Conservation (phyloP, 2,113 vertebrate species). For the Probosciger aterrimus region DNA sequence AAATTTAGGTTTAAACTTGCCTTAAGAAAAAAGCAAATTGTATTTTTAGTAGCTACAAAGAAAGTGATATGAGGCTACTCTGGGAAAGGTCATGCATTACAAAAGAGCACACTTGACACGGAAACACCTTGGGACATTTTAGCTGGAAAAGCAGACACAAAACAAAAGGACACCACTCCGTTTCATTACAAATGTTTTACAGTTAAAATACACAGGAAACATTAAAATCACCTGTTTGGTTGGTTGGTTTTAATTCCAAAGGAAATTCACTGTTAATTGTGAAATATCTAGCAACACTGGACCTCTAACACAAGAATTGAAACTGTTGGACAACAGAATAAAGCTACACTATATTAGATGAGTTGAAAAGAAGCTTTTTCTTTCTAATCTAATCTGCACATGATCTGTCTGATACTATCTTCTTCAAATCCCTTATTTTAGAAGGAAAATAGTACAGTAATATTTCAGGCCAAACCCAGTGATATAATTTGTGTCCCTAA, state of each 20-base stretch:
- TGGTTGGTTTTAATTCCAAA: not conserved
- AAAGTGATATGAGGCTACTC: not conserved
- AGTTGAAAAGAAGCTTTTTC: not conserved
- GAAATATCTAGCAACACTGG: not conserved
- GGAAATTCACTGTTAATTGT: not conserved
- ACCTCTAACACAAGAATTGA: accelerated
- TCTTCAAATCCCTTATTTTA: not conserved
- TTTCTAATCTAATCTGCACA: not conserved
- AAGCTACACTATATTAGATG: not conserved
- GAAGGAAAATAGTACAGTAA: not conserved
- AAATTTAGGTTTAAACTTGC: not conserved
- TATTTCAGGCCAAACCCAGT: not conserved
- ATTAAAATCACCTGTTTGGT: not conserved
- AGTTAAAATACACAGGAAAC: not conserved
- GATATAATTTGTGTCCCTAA: not conserved
- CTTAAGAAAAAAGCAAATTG: not conserved
- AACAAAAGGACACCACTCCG: not conserved
- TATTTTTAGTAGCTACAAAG: not conserved
- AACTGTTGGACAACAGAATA: not conserved
- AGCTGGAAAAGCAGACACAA: not conserved
- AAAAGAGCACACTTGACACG: not conserved
- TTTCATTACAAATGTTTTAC: not conserved
- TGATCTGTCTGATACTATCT: not conserved
- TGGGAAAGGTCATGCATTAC: not conserved
- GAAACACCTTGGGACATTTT: not conserved